Evolutionary conservation across 2,113 vertebrate species (phyloP), one percentile per base, ranked within the genome.

Genomic region (Himantopus leucocephalus): DNA sequence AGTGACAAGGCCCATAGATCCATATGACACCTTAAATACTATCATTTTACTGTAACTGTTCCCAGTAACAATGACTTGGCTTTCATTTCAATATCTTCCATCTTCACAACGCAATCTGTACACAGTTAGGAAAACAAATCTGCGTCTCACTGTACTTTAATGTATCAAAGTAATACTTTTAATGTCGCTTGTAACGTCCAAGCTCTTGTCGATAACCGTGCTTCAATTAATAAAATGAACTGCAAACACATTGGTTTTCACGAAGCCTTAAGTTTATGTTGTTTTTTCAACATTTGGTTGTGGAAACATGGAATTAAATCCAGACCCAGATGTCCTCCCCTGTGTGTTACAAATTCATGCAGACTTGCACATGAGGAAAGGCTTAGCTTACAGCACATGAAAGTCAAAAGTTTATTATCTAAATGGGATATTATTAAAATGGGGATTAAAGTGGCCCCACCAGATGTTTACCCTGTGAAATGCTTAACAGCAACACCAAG

Each of bases 401-500:
- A 95, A 96, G 82, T 91, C 73, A 91, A 59, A 87, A 95, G 43
- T 92, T 92, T 90, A 91, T 94, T 93, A 95, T 82, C 43, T 92
- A 95, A 93, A 95, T 62, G 52, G 68, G 35, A 85, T 94, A 89
- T 92, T 88, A 92, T 93, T 97, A 90, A 97, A 96, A 93, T 24
- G 60, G 20, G 53, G 39, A 93, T 96, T 88, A 53, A 92, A 94
- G 59, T 26, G 13, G 37, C 15, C 67, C 92, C 53, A 82, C 35
- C 75, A 96, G 90, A 90, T 85, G 77, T 92, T 92, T 85, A 52
- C 32, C 78, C 43, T 77, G 63, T 79, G 84, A 97, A 82, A 74
- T 67, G 63, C 32, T 88, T 73, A 82, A 86, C 30, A 93, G 27
- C n/a, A 80, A 64, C 23, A 80, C 24, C 32, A 70, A 92, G 27